Base-by-base conservation (phyloP, 2,888 invertebrate species). In the Epinotia bilunana region DNA sequence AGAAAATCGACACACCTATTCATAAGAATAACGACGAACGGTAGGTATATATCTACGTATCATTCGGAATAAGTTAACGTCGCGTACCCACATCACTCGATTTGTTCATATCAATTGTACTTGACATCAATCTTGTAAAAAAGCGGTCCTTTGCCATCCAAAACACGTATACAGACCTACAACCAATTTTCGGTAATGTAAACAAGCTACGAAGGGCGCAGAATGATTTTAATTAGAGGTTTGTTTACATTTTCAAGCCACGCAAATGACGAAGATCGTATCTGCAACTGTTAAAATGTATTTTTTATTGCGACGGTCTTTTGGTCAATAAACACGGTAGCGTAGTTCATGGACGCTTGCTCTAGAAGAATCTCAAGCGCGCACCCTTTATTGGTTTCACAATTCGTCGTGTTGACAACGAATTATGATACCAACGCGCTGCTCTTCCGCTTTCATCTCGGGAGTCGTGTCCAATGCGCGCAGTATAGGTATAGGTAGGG, bases 141-240 rank as follows among this genome's bases (percentile, higher is more conserved):
- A 53, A 28, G 53, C 16, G 1, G 16, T 49, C 33, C n/a, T 23
- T 65, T n/a, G 13, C 13, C 55, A 20, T 6, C 33, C 20, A 57
- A 13, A 68, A 5, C 57, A 68, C 68, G 68, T 57, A 43, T 43
- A 9, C 12, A 49, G 13, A 63, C 23, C 63, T 39, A 23, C 55
- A 39, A 43, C 2, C 68, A 39, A 58, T 58, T 57, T 68, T 58
- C 58, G 43, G 43, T 16, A 68, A 43, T 68, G 68, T 58, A 68
- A 68, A 58, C 68, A 68, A 58, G 39, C 39, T 43, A 23, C 43
- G 58, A 23, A 23, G 39, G 20, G 20, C 68, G 58, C 43, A 23
- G 16, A 20, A 58, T 43, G 20, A 58, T 57, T 58, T 68, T 68
- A 68, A 68, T 68, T 68, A 58, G 6, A 57, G 20, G 12, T 68